phyloP scores from a whole-genome alignment of 2,113 vertebrate species.

The Sinocyclocheilus rhinocerous region DNA sequence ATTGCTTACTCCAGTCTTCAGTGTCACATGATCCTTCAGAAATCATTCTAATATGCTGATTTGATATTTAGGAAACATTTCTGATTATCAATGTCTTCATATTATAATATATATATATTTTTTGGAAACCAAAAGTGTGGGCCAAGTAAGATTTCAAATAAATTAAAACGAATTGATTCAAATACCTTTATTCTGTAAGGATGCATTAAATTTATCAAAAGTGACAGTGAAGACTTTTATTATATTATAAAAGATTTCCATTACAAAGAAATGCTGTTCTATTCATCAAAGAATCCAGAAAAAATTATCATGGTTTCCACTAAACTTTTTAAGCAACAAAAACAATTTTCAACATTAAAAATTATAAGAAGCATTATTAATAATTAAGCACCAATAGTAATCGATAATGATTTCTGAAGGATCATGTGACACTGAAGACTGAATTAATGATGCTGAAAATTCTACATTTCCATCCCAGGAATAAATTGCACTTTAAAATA shows the following conservation, averaged over 20 bases:
- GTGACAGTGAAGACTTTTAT: neutral
- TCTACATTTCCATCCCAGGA: neutral
- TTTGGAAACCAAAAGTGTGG: neutral
- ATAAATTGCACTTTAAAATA: neutral
- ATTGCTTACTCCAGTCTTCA: too few relatives aligned
- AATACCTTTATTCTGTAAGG: neutral
- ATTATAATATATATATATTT: too few relatives aligned
- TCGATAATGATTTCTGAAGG: too few relatives aligned
- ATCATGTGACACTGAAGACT: too few relatives aligned
- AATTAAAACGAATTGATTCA: neutral
- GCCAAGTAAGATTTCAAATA: too few relatives aligned
- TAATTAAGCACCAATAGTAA: neutral
- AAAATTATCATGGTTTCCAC: too few relatives aligned
- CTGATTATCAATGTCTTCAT: neutral
- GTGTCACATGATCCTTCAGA: neutral
- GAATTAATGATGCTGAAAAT: too few relatives aligned
- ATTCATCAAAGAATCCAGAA: neutral
- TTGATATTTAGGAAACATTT: neutral
- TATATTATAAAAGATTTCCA: neutral
- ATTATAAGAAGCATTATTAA: too few relatives aligned
- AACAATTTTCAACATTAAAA: neutral
- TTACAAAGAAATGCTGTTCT: neutral
- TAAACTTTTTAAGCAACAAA: neutral
- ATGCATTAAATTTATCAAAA: neutral
- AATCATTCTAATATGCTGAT: neutral